These are phyloP conservation scores for Dendrolimus pini DNA, from an alignment of 2,888 invertebrate genomes.

Conservation along the genomic window DNA sequence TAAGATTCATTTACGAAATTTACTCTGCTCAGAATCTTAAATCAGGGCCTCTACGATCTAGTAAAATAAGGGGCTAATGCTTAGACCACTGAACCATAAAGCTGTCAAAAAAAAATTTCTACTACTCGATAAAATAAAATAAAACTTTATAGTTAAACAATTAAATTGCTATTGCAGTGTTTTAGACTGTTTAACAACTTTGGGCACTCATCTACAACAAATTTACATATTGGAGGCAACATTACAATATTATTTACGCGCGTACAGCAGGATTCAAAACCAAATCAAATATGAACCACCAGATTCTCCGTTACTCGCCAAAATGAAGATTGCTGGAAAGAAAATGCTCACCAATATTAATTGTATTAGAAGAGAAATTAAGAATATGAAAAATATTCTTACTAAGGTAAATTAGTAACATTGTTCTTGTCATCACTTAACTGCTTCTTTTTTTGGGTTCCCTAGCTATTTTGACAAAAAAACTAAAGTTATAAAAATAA, in stretches of 20 bases:
- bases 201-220: conserved; percentile 76
- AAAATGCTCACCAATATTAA: conserved; percentile 41
- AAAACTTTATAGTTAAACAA: too few species aligned
- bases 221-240: conserved; percentile 75
- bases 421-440: too few species aligned
- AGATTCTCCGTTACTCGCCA: conserved; percentile 36
- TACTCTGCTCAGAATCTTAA: too few species aligned
- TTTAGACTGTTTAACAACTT: conserved; percentile 65
- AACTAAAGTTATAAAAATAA: too few species aligned
- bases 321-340: conserved; percentile 32
- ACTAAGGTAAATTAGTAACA: conserved; percentile 35
- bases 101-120: too few species aligned
- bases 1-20: too few species aligned
- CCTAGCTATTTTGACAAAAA: too few species aligned
- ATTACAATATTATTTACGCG: conserved; percentile 68
- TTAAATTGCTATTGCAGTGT: conserved; percentile 52
- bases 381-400: conserved; percentile 38
- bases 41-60: too few species aligned
- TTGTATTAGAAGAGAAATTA: conserved; percentile 41
- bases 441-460: too few species aligned
- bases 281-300: conserved; percentile 54
- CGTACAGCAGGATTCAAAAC: conserved; percentile 41
- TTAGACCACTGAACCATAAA: too few species aligned
- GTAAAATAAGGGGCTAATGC: too few species aligned
- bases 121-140: too few species aligned